These are phyloP conservation scores for Oreortyx pictus DNA, from an alignment of 2,797 vertebrate genomes.

Conservation along the genomic window DNA sequence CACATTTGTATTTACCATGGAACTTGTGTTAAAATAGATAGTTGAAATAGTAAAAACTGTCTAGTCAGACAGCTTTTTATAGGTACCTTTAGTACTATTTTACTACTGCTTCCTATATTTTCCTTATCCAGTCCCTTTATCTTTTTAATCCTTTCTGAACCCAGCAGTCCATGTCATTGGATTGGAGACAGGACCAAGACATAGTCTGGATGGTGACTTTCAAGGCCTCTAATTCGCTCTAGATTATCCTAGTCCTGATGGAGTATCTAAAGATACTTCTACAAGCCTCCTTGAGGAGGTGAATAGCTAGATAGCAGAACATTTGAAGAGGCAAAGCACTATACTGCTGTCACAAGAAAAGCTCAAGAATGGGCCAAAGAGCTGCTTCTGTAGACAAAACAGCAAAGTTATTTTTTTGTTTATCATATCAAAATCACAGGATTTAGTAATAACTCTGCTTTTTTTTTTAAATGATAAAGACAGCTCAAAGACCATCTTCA, in stretches of 20 bases:
- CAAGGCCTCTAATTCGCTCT: background rate
- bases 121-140: too few relatives aligned
- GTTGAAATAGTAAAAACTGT: background rate
- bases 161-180: rapidly evolving
- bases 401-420: background rate
- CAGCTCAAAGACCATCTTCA: background rate
- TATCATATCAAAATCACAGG: background rate
- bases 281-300: background rate
- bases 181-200: background rate
- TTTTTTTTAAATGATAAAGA: background rate
- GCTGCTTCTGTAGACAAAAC: background rate
- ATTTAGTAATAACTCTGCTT: background rate
- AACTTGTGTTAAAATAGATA: background rate
- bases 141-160: background rate
- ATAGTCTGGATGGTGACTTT: too few relatives aligned
- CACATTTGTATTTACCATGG: background rate
- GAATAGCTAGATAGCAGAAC: background rate
- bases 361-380: background rate
- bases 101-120: background rate
- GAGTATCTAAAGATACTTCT: background rate
- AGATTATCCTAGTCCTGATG: background rate
- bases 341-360: background rate
- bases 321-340: background rate
- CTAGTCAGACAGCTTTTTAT: background rate
- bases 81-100: background rate